Base-by-base conservation (phyloP, 2,888 invertebrate genomes). In the Idaea biselata region DNA sequence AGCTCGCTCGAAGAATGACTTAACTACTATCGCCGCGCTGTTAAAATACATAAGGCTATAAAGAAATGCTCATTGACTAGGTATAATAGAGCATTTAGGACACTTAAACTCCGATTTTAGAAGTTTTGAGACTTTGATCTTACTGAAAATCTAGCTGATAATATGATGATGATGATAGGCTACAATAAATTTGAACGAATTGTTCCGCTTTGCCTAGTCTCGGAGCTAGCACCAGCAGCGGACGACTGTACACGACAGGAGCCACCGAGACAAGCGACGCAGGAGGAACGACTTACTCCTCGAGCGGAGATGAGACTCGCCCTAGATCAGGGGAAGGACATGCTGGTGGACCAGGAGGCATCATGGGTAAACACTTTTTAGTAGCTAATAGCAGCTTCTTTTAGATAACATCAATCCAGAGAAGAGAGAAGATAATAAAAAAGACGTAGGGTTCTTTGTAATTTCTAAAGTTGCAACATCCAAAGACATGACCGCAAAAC, bases 301-400 rank as follows among this genome's bases (percentile, higher is more conserved):
- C 94, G 94, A 74, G 93, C 94, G 87, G 94, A 94, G 92, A 94
- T 94, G 94, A 93, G 94, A 64, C 87, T 94, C 81, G 94, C 94
- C 14, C 87, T 94, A 87, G 91, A 91, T 74, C 89, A 89, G 86
- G 93, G 93, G 81, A 89, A 80, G 86, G 93, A 93, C 70, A 91
- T 93, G 83, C 80, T 93, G 77, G 92, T 88, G 76, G 92, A 93
- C 63, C 93, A 93, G 87, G 93, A 93, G 79, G 89, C 79, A 74
- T 79, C 85, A 63, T 91, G 87, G 90, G 91, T 90, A 71, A 72
- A 67, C 31, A 6, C 58, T 14, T 55, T 44, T 16, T 18, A 55
- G n/a, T 17, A 32, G 17, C 16, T n/a, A 18, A 55, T 31, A 32
- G 32, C 16, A 44, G 16, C 16, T 44, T 16, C 54, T 16, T 33